Base-by-base conservation (phyloP, 2,797 vertebrate species). In the Esox lucius region DNA sequence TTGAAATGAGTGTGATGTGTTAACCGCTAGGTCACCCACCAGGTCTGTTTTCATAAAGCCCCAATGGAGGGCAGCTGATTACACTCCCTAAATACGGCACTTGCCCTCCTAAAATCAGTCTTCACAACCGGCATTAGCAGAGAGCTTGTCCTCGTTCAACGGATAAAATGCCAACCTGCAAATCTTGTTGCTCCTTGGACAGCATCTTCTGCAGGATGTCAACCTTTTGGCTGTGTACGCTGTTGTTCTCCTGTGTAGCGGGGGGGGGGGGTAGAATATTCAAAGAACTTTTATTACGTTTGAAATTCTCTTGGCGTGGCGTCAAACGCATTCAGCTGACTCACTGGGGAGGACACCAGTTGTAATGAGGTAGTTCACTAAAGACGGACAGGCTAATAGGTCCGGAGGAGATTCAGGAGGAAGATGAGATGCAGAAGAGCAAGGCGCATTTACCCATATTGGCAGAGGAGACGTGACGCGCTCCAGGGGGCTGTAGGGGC, bases 171-270 rank as follows among this genome's bases (percentile, higher is more conserved):
- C 91, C 79, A 86, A 97, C 97, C 96, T 98, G 96, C 64, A 97
- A 91, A 68, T 95, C 94, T 79, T 96, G 96, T 84, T 95, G 95
- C 87, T 96, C 96, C 80, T 95, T 96, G 81, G 92, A 94, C 68
- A 96, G 89, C 94, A 95, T 96, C 92, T 93, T 97, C 87, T 93
- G 94, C 80, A 97, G 89, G 85, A 95, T 92, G 85, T 97, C 96
- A 87, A 94, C 90, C 88, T 94, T 98, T 90, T 96, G 95, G 91
- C 86, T 95, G 86, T 95, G 95, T 78, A 94, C 90, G 83, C 95
- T 90, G 88, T 93, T 96, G 81, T 95, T 96, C 87, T 98, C 95
- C 96, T 98, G 76, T 70, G 68, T 46, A 24, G 39, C 49, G 22
- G 1, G 28, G n/a, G 24, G 9, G 69, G 28, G 1, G 28, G 28